These are phyloP conservation scores for Borostomias antarcticus DNA, from an alignment of 2,797 vertebrate species.

Conservation along the genomic window DNA sequence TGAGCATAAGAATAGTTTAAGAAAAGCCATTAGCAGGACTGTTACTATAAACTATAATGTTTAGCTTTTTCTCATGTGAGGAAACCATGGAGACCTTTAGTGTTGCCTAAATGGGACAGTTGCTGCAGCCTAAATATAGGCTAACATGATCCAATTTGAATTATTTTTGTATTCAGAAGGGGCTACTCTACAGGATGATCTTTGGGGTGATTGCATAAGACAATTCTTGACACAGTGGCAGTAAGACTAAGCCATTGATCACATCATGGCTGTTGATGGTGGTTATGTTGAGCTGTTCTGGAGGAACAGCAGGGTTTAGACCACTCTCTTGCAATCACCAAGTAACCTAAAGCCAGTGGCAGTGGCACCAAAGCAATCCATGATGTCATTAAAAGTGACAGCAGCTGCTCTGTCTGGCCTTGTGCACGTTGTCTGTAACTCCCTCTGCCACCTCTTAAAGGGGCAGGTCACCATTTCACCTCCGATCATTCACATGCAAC, in stretches of 20 bases:
- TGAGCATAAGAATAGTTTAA: no score
- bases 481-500: constrained; percentile 38
- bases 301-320: constrained; percentile 25
- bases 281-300: constrained; percentile 22
- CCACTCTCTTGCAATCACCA: constrained; percentile 36
- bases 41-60: no score
- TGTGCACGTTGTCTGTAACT: constrained; percentile 55
- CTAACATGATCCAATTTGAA: no score
- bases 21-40: no score
- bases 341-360: constrained; percentile 39
- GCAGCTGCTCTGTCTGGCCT: constrained; percentile 70
- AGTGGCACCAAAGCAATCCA: constrained; percentile 56
- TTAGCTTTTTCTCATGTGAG: no score
- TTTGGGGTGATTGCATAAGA: background rate
- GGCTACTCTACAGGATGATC: background rate
- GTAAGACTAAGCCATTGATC: constrained; percentile 4
- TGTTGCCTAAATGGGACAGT: no score
- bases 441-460: constrained; percentile 68
- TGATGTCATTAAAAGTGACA: constrained; percentile 77
- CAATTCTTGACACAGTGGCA: background rate
- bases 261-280: constrained; percentile 11
- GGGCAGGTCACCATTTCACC: constrained; percentile 54
- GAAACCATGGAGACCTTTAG: no score
- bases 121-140: no score
- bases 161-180: no score